Evolutionary conservation across 2,888 invertebrate species (phyloP).

Genomic region (Alentia gelatinosa): DNA sequence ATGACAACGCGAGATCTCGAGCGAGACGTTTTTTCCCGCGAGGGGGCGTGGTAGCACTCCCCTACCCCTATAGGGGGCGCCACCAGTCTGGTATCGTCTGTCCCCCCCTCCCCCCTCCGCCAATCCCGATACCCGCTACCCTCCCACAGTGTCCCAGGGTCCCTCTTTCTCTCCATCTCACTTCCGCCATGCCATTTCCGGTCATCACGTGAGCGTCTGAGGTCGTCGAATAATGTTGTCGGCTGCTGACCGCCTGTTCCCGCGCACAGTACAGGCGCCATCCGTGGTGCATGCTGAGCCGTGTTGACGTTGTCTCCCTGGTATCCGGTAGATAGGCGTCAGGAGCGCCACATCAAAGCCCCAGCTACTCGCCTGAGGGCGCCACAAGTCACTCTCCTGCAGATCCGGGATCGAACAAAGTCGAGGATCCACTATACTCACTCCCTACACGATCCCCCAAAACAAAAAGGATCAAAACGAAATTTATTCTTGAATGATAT

Average conservation of each 20-base stretch:
- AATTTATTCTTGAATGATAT: too few relatives aligned
- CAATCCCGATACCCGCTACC: too few relatives aligned
- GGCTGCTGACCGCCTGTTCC: neutral
- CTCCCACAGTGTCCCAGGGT: too few relatives aligned
- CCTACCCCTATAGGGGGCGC: neutral
- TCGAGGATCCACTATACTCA: too few relatives aligned
- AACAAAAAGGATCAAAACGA: too few relatives aligned
- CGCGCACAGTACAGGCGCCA: neutral
- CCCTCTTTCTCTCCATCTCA: neutral
- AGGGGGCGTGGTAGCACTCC: neutral
- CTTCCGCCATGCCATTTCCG: conserved; percentile 31
- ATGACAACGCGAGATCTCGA: neutral
- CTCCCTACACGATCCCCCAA: too few relatives aligned
- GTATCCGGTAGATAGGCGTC: neutral
- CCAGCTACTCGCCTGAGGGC: neutral
- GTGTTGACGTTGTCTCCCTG: conserved; percentile 31
- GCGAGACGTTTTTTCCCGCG: neutral
- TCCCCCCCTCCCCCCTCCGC: neutral
- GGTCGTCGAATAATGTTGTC: neutral
- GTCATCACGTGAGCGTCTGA: neutral
- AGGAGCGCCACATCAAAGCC: neutral
- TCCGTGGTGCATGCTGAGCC: neutral
- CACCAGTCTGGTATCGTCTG: neutral
- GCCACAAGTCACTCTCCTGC: neutral
- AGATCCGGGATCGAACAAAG: conserved; percentile 15